Base-by-base conservation (phyloP, 2,888 invertebrate genomes). In the Hirtodrosophila cameraria region DNA sequence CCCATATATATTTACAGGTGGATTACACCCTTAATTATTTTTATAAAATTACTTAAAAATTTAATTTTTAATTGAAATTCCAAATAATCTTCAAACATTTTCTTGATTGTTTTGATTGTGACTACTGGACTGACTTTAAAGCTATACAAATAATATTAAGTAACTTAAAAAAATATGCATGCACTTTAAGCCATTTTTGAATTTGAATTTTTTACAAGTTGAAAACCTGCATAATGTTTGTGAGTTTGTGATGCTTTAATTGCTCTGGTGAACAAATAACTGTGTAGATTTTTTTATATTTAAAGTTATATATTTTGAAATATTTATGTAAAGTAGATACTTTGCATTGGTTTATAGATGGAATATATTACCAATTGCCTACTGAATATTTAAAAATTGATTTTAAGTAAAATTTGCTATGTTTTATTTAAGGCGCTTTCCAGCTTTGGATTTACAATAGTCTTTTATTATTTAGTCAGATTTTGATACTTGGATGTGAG, bases 401-500 rank as follows among this genome's bases (percentile, higher is more conserved):
- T 49, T 46, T 66, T 49, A 50, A 31, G 28, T 38, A 20, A 27
- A 54, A 54, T 31, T 46, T 38, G 20, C 13, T n/a, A 38, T 39
- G 18, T 25, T 68, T 55, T 13, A 46, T 74, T 69, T 48, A 69
- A 54, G 54, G 33, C 49, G 30, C 27, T 50, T 59, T 12, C 41
- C 41, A 28, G 41, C 39, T 61, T 36, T 11, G 30, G 42, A 18
- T 75, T 67, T 54, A 64, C 27, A 58, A 54, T 15, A 52, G 45
- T 69, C 50, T 30, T 30, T 57, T 36, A 41, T 65, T 70, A 41
- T 67, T 75, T 60, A 83, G 84, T 88, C 86, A 85, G 77, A 75
- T 70, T 89, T 88, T 89, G 89, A 89, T 89, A 89, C 88, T 89
- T 89, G 89, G 88, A 88, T 79, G 70, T 77, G 88, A 89, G 88